A percentile compares a stretch with the other conserved stretches of the same genome.
Conservation (phyloP, 2,888 invertebrate genomes). For the Platycheirus albimanus region DNA sequence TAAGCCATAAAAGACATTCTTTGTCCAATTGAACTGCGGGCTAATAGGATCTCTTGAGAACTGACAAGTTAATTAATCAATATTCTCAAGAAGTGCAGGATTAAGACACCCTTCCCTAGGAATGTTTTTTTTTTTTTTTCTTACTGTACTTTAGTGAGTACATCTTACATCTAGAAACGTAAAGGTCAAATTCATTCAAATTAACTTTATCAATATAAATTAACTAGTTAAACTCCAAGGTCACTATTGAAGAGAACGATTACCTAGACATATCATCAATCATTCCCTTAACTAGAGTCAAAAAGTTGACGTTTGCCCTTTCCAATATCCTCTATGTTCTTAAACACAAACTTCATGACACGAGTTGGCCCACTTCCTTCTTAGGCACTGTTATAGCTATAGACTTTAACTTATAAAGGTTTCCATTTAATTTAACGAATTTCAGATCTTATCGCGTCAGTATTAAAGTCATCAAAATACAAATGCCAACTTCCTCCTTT, state of each 20-base stretch:
- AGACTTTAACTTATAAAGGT: constrained; percentile 6
- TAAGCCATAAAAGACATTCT: no score
- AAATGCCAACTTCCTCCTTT: constrained; percentile 56
- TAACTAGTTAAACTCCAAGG: not conserved
- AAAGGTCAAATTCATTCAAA: no score
- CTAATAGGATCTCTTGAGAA: no score
- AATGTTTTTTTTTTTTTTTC: no score
- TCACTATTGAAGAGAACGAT: constrained; percentile 36
- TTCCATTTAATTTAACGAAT: constrained; percentile 29
- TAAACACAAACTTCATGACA: not conserved
- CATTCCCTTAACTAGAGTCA: constrained; percentile 21
- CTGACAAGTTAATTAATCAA: no score
- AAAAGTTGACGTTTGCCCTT: constrained; percentile 17
- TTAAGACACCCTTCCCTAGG: no score
- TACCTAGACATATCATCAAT: constrained; percentile 57
- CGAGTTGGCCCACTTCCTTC: constrained; percentile 9
- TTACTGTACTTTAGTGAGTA: no score
- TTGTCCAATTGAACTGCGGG: no score
- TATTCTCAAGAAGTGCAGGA: no score
- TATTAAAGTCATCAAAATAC: constrained; percentile 53
- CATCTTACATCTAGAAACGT: no score
- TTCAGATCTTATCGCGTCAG: constrained; percentile 52
- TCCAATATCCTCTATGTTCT: not conserved
- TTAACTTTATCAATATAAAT: no score
- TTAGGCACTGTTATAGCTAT: not conserved